Base-by-base conservation (phyloP, 23 tunicate species). In the Ascidia mentula region DNA sequence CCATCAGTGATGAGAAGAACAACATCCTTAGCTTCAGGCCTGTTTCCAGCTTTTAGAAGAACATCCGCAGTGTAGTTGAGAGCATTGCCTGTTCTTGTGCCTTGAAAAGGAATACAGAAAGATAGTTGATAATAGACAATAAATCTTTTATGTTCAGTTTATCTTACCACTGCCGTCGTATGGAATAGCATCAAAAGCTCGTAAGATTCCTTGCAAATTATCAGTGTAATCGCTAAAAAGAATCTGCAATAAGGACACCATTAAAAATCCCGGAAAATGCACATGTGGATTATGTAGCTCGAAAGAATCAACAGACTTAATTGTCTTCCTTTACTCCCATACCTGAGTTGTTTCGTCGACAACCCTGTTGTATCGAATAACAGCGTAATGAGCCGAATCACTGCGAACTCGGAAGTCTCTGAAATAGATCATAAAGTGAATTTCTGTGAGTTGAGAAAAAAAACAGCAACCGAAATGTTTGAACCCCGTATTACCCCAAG, bases 1-100 rank as follows among this genome's bases (percentile, higher is more conserved):
- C 78, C 78, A 74, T 74, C 78, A 30, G 78, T 74, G 20, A 74
- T 39, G 15, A 39, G 33, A 20, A 74, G 78, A 38, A 39, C 78
- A 37, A 74, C 78, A 39, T 74, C 78, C 18, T 28, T 30, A 5
- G 78, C 78, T 18, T 18, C 39, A 3, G 78, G 78, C 38, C 78
- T 34, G 53, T 74, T 74, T 32, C 78, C 78, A 12, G 18, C 28
- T 8, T 18, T 39, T 6, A 74, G 39, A 20, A 74, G 37, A 2
- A 32, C 28, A 32, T 74, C 26, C 31, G 46, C 33, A 32, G 28
- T 46, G 53, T 74, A 74, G 20, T 36, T 30, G 22, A 74, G 53
- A 38, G 78, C 78, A 1, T 74, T 35, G 1, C 78, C 78, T 36
- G 78, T 74, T 1, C 6, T 6, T 1, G 78, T 74, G 39, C 78